Evolutionary conservation across 2,797 vertebrate genomes (phyloP).

Genomic region (Stomatorhinus walkeri): DNA sequence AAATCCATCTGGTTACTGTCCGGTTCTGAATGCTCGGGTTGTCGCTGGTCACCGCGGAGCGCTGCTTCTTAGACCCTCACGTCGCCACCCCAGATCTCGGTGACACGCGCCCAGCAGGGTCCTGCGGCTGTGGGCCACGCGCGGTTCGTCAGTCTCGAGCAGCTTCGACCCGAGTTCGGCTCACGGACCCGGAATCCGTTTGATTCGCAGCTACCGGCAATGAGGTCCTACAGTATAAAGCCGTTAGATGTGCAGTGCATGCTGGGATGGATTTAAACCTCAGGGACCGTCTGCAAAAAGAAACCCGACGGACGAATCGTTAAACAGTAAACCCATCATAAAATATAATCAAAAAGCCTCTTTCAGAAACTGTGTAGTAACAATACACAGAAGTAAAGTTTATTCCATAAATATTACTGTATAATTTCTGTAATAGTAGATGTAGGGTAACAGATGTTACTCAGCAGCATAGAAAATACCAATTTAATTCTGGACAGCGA

Average conservation of each 20-base stretch:
- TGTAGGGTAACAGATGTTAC: not conserved
- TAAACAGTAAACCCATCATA: not conserved
- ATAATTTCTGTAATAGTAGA: not conserved
- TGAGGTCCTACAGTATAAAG: constrained; percentile 50
- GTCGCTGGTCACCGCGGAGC: not conserved
- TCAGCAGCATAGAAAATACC: not conserved
- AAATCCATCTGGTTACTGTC: constrained; percentile 55
- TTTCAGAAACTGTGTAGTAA: not conserved
- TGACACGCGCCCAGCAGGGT: not conserved
- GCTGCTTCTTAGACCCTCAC: not conserved
- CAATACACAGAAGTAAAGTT: not conserved
- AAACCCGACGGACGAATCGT: not conserved
- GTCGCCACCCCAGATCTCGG: not conserved
- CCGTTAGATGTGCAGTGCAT: constrained; percentile 73
- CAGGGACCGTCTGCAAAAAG: constrained; percentile 42
- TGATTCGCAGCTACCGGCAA: constrained; percentile 40
- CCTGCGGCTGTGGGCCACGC: not conserved
- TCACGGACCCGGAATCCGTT: constrained; percentile 28
- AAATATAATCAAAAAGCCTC: not conserved
- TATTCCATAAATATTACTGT: not conserved
- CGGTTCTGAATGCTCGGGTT: not conserved
- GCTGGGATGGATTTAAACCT: constrained; percentile 59
- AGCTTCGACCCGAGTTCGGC: constrained; percentile 26
- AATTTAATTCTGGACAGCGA: not conserved
- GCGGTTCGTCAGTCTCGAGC: not conserved